Evolutionary conservation across 1,140 invertebrate species (phyloP), one percentile per base, ranked within the genome.

Genomic region (Vollenhovia emeryi): DNA sequence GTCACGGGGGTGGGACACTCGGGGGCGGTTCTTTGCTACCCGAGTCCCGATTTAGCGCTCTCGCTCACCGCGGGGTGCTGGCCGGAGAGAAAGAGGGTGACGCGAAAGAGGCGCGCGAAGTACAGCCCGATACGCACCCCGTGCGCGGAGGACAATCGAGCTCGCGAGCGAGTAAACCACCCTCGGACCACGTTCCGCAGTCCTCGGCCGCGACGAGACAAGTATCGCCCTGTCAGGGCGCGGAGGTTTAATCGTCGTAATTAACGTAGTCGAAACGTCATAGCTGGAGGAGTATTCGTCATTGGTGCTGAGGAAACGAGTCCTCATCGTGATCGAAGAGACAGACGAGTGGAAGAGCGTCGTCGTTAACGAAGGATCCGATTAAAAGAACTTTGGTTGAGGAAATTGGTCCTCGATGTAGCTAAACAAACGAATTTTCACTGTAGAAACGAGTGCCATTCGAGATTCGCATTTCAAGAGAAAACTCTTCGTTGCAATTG

Each of bases 11-110:
- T 92, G 90, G 89, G 73, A 90, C 64, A 89, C 88, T 91, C 90
- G 92, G 88, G 91, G 93, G 93, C 92, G 93, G 92, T 90, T 84
- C 91, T 74, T 92, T 71, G 66, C 62, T 24, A 57, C 60, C 83
- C 73, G 76, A 68, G 50, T 69, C 18, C 52, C 69, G 78, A 82
- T 82, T 82, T 82, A 82, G 50, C 75, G 85, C 52, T 85, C 68
- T 69, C 59, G 73, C 43, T 74, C 52, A 11, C 13, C 76, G 52
- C 71, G 84, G 78, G 78, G 45, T 57, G 45, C 62, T 15, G 8
- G 2, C 15, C 64, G 33, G 27, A 71, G 60, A 62, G 30, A 30
- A 59, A 74, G 62, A 74, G 73, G 48, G 50, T 52, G 60, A 71
- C 64, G 50, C 27, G 57, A 57, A 69, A 85, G 85, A 86, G 66